A percentile compares a stretch with the other conserved stretches of the same genome.
phyloP scores from a whole-genome alignment of 2,113 vertebrate species.

The Scomber colias region DNA sequence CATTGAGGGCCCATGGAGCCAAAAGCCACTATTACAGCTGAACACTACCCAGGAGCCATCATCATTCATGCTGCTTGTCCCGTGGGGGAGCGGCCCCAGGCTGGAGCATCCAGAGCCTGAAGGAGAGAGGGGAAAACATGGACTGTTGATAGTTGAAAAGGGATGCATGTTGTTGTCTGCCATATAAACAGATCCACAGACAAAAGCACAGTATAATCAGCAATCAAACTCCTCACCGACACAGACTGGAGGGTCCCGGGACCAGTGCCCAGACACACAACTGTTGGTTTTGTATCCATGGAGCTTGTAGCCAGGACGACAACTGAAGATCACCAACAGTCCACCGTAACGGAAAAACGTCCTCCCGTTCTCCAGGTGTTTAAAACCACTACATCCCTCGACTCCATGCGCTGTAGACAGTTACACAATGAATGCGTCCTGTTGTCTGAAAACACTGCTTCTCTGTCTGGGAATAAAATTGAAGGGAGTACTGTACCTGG shows the following conservation, averaged over 20 bases:
- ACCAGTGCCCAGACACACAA: slow-evolving; percentile 81
- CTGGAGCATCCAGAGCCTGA: slow-evolving; percentile 73
- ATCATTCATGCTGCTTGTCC: slow-evolving; percentile 59
- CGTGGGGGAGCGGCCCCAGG: slow-evolving; percentile 64
- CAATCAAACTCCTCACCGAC: slow-evolving; percentile 67
- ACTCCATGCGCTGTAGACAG: slow-evolving; percentile 28
- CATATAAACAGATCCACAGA: background rate
- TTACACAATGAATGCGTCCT: background rate
- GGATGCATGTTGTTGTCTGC: no score
- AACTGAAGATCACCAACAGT: slow-evolving; percentile 79
- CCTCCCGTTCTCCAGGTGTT: slow-evolving; percentile 77
- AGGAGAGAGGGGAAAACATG: background rate
- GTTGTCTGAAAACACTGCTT: background rate
- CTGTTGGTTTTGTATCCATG: slow-evolving; percentile 80
- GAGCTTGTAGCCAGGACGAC: slow-evolving; percentile 77
- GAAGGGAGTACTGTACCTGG: slow-evolving; percentile 55
- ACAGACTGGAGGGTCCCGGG: slow-evolving; percentile 75
- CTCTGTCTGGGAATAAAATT: background rate
- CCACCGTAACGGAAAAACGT: slow-evolving; percentile 82
- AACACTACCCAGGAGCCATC: slow-evolving; percentile 71
- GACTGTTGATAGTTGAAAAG: no score
- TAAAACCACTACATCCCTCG: slow-evolving; percentile 66
- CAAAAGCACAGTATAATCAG: background rate
- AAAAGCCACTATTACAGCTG: slow-evolving; percentile 75
- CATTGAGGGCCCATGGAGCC: slow-evolving; percentile 68